phyloP scores from a whole-genome alignment of 2,797 vertebrate genomes.

The Channa striata region DNA sequence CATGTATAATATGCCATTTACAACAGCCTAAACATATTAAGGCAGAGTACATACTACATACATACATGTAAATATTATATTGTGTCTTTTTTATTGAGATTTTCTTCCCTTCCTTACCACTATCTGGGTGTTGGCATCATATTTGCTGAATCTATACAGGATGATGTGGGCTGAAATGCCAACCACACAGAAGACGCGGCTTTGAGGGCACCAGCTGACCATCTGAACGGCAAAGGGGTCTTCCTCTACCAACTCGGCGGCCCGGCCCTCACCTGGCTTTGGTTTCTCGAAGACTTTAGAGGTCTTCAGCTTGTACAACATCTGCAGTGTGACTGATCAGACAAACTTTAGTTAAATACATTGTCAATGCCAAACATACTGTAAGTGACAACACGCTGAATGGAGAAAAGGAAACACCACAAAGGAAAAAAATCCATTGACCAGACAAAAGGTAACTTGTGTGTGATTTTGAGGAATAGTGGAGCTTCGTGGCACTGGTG shows the following conservation, averaged over 20 bases:
- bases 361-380: not conserved
- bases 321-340: constrained; percentile 93
- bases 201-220: constrained; percentile 97
- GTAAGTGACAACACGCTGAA: not conserved
- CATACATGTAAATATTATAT: too few relatives aligned
- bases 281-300: constrained; percentile 98
- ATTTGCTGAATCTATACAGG: constrained; percentile 95
- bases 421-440: not conserved
- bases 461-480: not conserved
- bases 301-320: constrained; percentile 98
- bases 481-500: not conserved
- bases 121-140: constrained; percentile 93
- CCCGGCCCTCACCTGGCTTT: constrained; percentile 87
- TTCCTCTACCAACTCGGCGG: constrained; percentile 92
- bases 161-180: constrained; percentile 95
- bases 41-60: not conserved
- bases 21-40: not conserved
- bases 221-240: constrained; percentile 97
- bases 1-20: not conserved
- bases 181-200: constrained; percentile 95
- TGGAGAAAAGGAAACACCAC: not conserved
- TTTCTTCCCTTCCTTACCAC: constrained; percentile 86
- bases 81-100: not conserved
- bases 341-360: constrained; percentile 4
- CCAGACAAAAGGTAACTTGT: not conserved